These are phyloP conservation scores for Hypotaenidia okinawae DNA, from an alignment of 2,797 vertebrate species.

Conservation along the genomic window DNA sequence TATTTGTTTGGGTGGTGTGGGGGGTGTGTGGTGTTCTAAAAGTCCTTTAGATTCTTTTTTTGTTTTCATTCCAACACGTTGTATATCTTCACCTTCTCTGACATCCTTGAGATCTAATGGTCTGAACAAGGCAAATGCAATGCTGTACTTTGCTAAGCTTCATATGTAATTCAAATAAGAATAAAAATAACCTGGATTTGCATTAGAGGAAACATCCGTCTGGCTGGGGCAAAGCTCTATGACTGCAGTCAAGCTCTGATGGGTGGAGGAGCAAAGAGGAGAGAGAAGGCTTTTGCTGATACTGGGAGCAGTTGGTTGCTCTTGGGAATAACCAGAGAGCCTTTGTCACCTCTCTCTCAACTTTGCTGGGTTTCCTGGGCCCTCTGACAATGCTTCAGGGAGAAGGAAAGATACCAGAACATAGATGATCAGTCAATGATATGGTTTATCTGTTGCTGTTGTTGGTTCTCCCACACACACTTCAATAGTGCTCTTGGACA, in stretches of 20 bases:
- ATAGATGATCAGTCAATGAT: accelerated
- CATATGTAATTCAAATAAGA: slow-evolving; percentile 51
- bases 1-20: no score
- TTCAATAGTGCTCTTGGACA: neutral
- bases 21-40: neutral
- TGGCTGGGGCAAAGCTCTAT: neutral
- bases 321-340: accelerated
- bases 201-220: slow-evolving; percentile 27
- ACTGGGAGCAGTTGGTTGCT: neutral
- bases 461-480: no score
- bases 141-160: neutral
- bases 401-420: neutral
- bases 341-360: neutral
- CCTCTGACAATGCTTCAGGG: neutral
- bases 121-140: neutral
- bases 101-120: neutral
- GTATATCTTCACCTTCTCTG: neutral
- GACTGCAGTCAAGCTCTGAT: neutral
- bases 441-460: neutral
- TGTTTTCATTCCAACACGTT: neutral
- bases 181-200: slow-evolving; percentile 50
- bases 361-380: neutral
- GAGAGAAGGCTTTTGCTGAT: neutral
- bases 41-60: neutral
- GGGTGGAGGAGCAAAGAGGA: neutral